A percentile compares a stretch with the other conserved stretches of the same genome.
Evolutionary conservation across 2,888 invertebrate species (phyloP).

Genomic region (Platypus cylindrus): DNA sequence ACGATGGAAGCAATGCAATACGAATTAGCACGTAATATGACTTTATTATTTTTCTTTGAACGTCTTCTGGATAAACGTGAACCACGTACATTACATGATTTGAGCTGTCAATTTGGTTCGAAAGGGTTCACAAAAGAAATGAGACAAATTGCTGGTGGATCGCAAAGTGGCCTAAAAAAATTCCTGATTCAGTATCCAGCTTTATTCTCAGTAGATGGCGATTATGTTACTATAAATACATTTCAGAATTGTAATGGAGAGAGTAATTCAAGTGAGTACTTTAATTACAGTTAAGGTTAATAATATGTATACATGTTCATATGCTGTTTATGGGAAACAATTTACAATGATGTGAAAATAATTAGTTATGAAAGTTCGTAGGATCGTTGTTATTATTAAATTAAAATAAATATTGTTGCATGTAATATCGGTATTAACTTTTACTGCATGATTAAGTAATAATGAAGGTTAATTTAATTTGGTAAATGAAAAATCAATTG

Average conservation of each 20-base stretch:
- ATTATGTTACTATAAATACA: slow-evolving; percentile 76
- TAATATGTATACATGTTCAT: too few species aligned
- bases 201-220: slow-evolving; percentile 88
- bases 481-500: neutral
- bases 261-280: slow-evolving; percentile 38
- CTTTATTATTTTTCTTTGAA: slow-evolving; percentile 96
- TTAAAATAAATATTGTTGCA: too few species aligned
- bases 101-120: slow-evolving; percentile 98
- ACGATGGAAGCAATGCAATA: slow-evolving; percentile 86
- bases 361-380: too few species aligned
- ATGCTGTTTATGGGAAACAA: too few species aligned
- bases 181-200: slow-evolving; percentile 94
- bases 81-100: slow-evolving; percentile 90
- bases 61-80: slow-evolving; percentile 94
- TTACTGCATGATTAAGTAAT: neutral
- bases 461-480: neutral
- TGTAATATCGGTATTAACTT: neutral
- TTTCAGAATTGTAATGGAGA: slow-evolving; percentile 52
- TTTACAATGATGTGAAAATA: too few species aligned
- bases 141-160: slow-evolving; percentile 90
- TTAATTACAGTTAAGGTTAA: neutral
- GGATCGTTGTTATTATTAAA: too few species aligned
- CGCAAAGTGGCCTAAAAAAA: slow-evolving; percentile 91
- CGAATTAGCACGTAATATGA: slow-evolving; percentile 87
- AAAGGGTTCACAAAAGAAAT: slow-evolving; percentile 99